phyloP scores from a whole-genome alignment of 1,140 invertebrate genomes.

The Arion vulgaris region DNA sequence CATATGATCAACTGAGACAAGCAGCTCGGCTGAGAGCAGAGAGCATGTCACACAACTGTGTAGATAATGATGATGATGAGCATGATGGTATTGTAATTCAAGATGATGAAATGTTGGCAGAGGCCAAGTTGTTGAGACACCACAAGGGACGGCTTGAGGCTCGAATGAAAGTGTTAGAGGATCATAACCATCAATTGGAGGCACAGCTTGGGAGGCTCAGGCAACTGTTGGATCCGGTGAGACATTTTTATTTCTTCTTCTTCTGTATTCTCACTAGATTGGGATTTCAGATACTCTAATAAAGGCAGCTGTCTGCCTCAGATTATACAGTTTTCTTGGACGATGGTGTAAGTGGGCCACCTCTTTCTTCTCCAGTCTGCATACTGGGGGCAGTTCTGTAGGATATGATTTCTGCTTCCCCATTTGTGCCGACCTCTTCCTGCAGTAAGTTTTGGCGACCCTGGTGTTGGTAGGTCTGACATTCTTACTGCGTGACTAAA shows the following conservation, averaged over 20 bases:
- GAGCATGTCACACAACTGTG: conserved; percentile 32
- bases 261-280: too few species aligned
- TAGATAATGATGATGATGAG: conserved; percentile 43
- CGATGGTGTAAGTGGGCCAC: too few species aligned
- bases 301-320: too few species aligned
- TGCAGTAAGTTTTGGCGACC: too few species aligned
- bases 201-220: conserved; percentile 79
- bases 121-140: conserved; percentile 90
- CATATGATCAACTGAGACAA: conserved; percentile 85
- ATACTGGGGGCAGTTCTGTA: too few species aligned
- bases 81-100: conserved; percentile 56
- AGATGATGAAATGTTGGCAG: conserved; percentile 91
- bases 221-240: conserved; percentile 88
- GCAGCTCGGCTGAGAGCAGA: conserved; percentile 57
- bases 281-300: too few species aligned
- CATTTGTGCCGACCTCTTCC: too few species aligned
- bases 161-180: conserved; percentile 96
- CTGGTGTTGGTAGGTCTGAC: too few species aligned
- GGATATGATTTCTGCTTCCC: too few species aligned
- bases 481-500: too few species aligned
- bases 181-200: conserved; percentile 90
- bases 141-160: conserved; percentile 95
- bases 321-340: too few species aligned
- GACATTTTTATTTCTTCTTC: conserved; percentile 10
- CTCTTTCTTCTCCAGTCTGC: too few species aligned